phyloP scores from a whole-genome alignment of 2,113 vertebrate species.

The Hirundichthys speculiger region DNA sequence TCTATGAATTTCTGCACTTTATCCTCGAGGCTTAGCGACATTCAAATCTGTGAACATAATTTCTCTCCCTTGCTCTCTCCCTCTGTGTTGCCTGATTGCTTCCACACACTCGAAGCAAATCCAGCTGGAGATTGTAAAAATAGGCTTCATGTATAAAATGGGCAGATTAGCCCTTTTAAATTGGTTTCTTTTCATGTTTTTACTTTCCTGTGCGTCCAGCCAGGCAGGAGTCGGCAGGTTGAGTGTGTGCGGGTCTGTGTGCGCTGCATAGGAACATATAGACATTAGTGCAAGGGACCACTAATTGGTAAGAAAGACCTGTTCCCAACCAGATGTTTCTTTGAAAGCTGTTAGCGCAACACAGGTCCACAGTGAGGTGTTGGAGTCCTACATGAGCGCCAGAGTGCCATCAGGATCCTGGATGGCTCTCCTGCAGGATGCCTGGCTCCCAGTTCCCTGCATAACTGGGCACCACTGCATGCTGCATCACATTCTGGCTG shows the following conservation, averaged over 20 bases:
- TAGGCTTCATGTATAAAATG: slow-evolving; percentile 73
- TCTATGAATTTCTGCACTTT: slow-evolving; percentile 49
- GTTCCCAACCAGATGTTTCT: slow-evolving; percentile 73
- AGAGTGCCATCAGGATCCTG: slow-evolving; percentile 37
- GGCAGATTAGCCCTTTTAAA: slow-evolving; percentile 75
- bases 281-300: slow-evolving; percentile 23
- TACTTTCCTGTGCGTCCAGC: slow-evolving; percentile 58
- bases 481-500: slow-evolving; percentile 18
- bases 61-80: slow-evolving; percentile 22
- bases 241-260: slow-evolving; percentile 30
- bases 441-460: slow-evolving; percentile 51
- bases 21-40: slow-evolving; percentile 52
- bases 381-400: slow-evolving; percentile 43
- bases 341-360: slow-evolving; percentile 49
- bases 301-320: slow-evolving; percentile 68
- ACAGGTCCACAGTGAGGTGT: slow-evolving; percentile 63
- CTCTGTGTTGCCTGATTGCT: slow-evolving; percentile 65
- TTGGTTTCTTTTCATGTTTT: slow-evolving; percentile 73
- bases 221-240: slow-evolving; percentile 53
- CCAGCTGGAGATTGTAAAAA: slow-evolving; percentile 82
- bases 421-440: slow-evolving; percentile 43
- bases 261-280: slow-evolving; percentile 34
- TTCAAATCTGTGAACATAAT: slow-evolving; percentile 60
- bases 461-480: slow-evolving; percentile 43
- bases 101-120: slow-evolving; percentile 59